Conservation (phyloP, 1,140 invertebrate genomes). For the Drosophila oshimai region DNA sequence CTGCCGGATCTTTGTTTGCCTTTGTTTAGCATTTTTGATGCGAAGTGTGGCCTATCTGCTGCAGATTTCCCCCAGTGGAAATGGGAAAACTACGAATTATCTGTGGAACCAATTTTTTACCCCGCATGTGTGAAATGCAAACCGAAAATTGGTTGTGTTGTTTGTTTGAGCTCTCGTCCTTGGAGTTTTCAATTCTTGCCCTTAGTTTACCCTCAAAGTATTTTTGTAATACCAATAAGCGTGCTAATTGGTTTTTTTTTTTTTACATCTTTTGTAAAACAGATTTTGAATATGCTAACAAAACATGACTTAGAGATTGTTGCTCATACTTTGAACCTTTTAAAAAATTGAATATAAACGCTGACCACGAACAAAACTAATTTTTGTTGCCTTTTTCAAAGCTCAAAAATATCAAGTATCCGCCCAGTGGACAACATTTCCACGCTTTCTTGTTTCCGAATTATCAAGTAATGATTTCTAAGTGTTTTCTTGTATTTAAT, state of each 20-base stretch:
- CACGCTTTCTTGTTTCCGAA: no score
- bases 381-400: no score
- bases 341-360: background rate
- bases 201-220: no score
- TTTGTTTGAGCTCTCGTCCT: no score
- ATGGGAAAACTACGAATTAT: no score
- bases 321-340: no score
- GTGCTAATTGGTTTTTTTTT: no score
- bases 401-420: background rate
- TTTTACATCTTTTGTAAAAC: background rate
- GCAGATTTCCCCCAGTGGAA: slow-evolving; percentile 1
- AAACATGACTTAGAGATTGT: no score
- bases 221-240: no score
- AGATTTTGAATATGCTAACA: no score
- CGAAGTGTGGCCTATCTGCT: slow-evolving; percentile 29
- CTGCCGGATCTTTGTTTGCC: slow-evolving; percentile 1
- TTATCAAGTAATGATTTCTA: background rate
- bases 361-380: no score
- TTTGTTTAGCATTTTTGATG: slow-evolving; percentile 41
- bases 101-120: background rate
- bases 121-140: background rate
- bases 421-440: background rate
- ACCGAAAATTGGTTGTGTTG: background rate
- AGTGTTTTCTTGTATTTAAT: no score
- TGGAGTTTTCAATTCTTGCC: background rate